A percentile compares a stretch with the other conserved stretches of the same genome.
Evolutionary conservation across 1,140 invertebrate species (phyloP).

Genomic region (Aphis gossypii): DNA sequence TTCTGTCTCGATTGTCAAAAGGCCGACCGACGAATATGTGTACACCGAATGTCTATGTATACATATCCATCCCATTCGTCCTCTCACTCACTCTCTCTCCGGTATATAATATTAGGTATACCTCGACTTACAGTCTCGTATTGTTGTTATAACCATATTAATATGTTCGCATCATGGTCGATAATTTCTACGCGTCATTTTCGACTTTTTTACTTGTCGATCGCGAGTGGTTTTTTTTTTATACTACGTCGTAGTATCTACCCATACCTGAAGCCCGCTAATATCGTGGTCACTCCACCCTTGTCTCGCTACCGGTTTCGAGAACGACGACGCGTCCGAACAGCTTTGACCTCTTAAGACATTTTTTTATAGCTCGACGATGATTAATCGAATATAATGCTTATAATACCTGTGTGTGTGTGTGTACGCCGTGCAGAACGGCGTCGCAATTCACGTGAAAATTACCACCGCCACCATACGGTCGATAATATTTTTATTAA

Average conservation of each 20-base stretch:
- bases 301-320: not conserved
- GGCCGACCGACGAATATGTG: not conserved
- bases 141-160: not conserved
- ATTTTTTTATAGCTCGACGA: not conserved
- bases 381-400: not conserved
- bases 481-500: slow-evolving; percentile 14
- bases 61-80: no score
- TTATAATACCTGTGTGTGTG: not conserved
- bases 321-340: not conserved
- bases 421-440: no score
- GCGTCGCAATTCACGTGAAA: not conserved
- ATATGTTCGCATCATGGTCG: not conserved
- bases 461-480: not conserved
- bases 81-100: not conserved
- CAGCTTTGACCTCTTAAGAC: not conserved
- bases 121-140: no score
- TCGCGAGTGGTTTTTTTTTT: not conserved
- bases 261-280: not conserved
- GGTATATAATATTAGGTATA: not conserved
- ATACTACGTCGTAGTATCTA: not conserved
- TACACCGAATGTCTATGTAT: not conserved
- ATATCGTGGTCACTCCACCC: not conserved
- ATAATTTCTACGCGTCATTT: not conserved
- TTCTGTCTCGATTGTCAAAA: not conserved
- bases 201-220: not conserved